Evolutionary conservation across 2,888 invertebrate genomes (phyloP).

Genomic region (Acrobasis consociella): DNA sequence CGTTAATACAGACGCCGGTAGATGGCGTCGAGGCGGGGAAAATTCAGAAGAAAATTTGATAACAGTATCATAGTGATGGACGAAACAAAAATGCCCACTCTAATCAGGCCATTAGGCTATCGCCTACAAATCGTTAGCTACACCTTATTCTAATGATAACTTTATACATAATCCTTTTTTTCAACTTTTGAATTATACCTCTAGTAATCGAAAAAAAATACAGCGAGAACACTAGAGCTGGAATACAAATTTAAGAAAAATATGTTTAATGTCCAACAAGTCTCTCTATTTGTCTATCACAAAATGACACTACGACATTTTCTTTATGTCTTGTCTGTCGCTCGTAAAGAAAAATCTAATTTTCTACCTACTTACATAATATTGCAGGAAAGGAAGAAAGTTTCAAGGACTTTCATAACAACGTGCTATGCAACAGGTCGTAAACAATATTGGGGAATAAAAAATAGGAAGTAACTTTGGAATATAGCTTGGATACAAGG

Average conservation of each 20-base stretch:
- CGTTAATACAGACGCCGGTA: background rate
- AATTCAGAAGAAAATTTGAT: background rate
- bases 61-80: background rate
- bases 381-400: background rate
- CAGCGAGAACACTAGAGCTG: no score
- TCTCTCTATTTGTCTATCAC: no score
- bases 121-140: no score
- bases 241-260: no score
- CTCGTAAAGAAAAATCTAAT: background rate
- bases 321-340: no score
- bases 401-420: slow-evolving; percentile 4
- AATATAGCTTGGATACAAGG: slow-evolving; percentile 26
- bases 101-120: no score
- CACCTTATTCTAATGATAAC: no score
- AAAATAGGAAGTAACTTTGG: slow-evolving; percentile 27
- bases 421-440: slow-evolving; percentile 14
- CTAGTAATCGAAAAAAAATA: no score
- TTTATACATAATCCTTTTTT: no score
- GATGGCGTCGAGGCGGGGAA: slow-evolving; percentile 12
- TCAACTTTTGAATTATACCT: no score
- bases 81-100: no score
- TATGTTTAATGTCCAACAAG: no score
- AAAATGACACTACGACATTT: background rate
- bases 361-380: background rate
- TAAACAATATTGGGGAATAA: slow-evolving; percentile 23